Percentiles rank a stretch among this genome's conserved stretches.
phyloP scores from a whole-genome alignment of 1,140 invertebrate species.

The Hycleus phaleratus region DNA sequence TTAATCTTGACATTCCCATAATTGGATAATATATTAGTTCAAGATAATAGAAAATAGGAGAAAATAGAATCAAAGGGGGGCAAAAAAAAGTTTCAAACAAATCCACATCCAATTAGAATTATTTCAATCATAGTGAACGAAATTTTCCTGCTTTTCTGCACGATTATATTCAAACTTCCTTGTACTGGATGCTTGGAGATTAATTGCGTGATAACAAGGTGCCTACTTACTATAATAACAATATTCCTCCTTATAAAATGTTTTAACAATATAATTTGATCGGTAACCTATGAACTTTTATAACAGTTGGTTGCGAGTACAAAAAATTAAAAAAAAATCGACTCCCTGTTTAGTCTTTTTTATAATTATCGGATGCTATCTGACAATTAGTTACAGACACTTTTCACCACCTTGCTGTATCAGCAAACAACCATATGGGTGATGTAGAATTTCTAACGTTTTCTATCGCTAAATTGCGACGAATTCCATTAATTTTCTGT shows the following conservation, averaged over 20 bases:
- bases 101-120: conserved; percentile 3
- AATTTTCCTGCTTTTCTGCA: conserved; percentile 3
- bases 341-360: too few relatives aligned
- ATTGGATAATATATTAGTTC: neutral
- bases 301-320: too few relatives aligned
- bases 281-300: too few relatives aligned
- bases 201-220: too few relatives aligned
- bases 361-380: too few relatives aligned
- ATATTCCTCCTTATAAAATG: too few relatives aligned
- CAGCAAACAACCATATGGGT: neutral
- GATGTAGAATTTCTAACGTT: too few relatives aligned
- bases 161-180: conserved; percentile 2
- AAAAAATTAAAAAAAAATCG: too few relatives aligned
- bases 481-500: neutral
- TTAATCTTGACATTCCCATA: conserved; percentile 5
- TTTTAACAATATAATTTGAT: too few relatives aligned
- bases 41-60: neutral
- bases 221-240: too few relatives aligned
- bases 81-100: conserved; percentile 1
- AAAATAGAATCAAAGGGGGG: too few relatives aligned
- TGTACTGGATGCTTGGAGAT: conserved; percentile 1
- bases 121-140: conserved; percentile 3
- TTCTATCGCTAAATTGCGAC: neutral
- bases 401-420: neutral
- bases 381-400: neutral